Percentiles rank a stretch among this genome's conserved stretches.
Conservation (phyloP, 2,888 invertebrate species). For the Malacosoma neustria region DNA sequence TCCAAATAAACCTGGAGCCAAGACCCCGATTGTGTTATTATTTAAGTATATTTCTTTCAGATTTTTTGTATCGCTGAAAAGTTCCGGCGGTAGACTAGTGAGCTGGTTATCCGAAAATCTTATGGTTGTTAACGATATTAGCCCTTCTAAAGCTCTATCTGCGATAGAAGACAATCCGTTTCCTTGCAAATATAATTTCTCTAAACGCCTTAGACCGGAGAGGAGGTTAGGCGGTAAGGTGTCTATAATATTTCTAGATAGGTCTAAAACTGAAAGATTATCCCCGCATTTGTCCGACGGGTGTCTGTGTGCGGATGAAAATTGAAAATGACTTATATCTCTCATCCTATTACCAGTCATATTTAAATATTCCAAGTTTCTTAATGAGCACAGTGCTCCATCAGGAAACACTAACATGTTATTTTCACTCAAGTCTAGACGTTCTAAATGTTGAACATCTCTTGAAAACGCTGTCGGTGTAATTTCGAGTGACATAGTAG, state of each 20-base stretch:
- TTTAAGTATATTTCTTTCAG: constrained; percentile 87
- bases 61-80: constrained; percentile 85
- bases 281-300: constrained; percentile 81
- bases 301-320: constrained; percentile 74
- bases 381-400: constrained; percentile 83
- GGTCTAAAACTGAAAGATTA: constrained; percentile 80
- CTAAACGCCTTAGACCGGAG: constrained; percentile 80
- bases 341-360: constrained; percentile 86
- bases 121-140: constrained; percentile 81
- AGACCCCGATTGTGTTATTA: constrained; percentile 87
- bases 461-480: constrained; percentile 83
- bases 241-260: constrained; percentile 86
- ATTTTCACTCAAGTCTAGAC: constrained; percentile 85
- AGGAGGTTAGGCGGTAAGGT: constrained; percentile 82
- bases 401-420: constrained; percentile 87
- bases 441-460: constrained; percentile 81
- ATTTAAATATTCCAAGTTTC: constrained; percentile 83
- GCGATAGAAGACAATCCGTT: constrained; percentile 85
- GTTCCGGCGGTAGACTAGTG: constrained; percentile 85
- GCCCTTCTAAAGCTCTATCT: constrained; percentile 85
- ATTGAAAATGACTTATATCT: constrained; percentile 83
- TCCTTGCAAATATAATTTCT: constrained; percentile 83
- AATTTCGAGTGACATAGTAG: constrained; percentile 85
- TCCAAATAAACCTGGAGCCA: constrained; percentile 86
- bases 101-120: constrained; percentile 88